These are phyloP conservation scores for Calypte anna DNA, from an alignment of 2,113 vertebrate species.

Conservation along the genomic window DNA sequence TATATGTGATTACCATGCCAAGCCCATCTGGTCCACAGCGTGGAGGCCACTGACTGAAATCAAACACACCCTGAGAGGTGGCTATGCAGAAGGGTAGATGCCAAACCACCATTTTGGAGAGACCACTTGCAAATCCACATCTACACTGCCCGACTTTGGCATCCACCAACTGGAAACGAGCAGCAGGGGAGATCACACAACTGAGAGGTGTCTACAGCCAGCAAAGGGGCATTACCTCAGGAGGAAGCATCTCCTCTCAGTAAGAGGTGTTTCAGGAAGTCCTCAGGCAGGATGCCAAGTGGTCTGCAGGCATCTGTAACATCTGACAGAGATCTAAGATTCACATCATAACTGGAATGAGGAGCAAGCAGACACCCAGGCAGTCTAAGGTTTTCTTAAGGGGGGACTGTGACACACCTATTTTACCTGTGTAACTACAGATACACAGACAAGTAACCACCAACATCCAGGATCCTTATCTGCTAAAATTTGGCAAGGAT, in stretches of 20 bases:
- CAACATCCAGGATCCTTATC: neutral
- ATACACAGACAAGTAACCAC: neutral
- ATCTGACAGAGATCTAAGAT: neutral
- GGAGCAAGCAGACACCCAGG: neutral
- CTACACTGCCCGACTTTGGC: neutral
- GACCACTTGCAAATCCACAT: neutral
- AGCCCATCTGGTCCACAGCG: constrained; percentile 14
- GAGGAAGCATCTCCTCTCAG: neutral
- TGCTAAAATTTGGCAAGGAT: neutral
- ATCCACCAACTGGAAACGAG: neutral
- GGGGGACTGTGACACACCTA: neutral
- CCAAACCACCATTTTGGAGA: neutral
- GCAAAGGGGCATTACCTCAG: accelerated
- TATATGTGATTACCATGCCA: neutral
- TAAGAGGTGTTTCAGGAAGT: neutral
- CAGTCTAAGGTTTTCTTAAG: neutral
- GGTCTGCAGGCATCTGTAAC: neutral
- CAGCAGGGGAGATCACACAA: neutral
- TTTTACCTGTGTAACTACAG: neutral
- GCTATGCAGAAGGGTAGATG: neutral
- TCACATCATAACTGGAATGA: neutral
- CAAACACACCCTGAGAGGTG: accelerated
- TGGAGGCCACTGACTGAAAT: neutral
- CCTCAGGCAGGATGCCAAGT: neutral
- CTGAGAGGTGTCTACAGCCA: neutral